A percentile compares a stretch with the other conserved stretches of the same genome.
Conservation (phyloP, 92 coral and sea anemone species). For the Micromussa lordhowensis region DNA sequence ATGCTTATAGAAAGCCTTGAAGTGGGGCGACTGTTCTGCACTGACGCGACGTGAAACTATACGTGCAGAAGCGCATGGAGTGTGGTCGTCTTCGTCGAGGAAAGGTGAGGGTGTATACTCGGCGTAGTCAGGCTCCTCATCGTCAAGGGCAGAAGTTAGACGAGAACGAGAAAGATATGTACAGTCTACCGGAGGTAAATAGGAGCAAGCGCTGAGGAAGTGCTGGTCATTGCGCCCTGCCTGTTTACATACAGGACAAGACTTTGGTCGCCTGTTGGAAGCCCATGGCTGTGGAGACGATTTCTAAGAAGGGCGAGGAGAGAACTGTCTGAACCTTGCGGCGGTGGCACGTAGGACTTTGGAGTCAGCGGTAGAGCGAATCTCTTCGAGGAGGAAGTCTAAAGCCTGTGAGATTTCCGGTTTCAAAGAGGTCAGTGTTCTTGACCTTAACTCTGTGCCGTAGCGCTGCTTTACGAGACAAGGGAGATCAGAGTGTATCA, state of each 20-base stretch:
- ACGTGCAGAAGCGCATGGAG: slow-evolving; percentile 26
- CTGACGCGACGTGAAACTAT: slow-evolving; percentile 53
- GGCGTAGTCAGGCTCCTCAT: slow-evolving; percentile 29
- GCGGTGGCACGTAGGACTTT: slow-evolving; percentile 49
- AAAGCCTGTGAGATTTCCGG: no score
- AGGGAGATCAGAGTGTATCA: slow-evolving; percentile 15
- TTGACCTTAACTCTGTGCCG: slow-evolving; percentile 53
- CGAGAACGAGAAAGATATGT: slow-evolving; percentile 45
- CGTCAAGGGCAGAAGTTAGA: slow-evolving; percentile 32
- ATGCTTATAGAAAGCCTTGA: slow-evolving; percentile 56
- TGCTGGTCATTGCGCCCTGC: slow-evolving; percentile 65
- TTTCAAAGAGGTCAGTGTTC: slow-evolving; percentile 53
- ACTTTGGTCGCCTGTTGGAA: slow-evolving; percentile 38
- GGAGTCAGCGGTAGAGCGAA: slow-evolving; percentile 51
- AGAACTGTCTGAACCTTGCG: slow-evolving; percentile 19
- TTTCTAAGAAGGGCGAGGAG: slow-evolving; percentile 4
- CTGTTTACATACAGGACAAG: slow-evolving; percentile 61
- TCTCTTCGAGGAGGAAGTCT: slow-evolving; percentile 61
- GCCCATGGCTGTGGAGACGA: slow-evolving; percentile 15
- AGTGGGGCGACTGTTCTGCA: slow-evolving; percentile 55
- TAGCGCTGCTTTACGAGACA: slow-evolving; percentile 53
- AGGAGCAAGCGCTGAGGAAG: slow-evolving; percentile 66
- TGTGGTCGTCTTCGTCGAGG: slow-evolving; percentile 20
- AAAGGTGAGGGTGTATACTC: slow-evolving; percentile 4
- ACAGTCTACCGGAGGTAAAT: slow-evolving; percentile 57